These are phyloP conservation scores for Alligator sinensis DNA, from an alignment of 2,113 vertebrate genomes.

Conservation along the genomic window DNA sequence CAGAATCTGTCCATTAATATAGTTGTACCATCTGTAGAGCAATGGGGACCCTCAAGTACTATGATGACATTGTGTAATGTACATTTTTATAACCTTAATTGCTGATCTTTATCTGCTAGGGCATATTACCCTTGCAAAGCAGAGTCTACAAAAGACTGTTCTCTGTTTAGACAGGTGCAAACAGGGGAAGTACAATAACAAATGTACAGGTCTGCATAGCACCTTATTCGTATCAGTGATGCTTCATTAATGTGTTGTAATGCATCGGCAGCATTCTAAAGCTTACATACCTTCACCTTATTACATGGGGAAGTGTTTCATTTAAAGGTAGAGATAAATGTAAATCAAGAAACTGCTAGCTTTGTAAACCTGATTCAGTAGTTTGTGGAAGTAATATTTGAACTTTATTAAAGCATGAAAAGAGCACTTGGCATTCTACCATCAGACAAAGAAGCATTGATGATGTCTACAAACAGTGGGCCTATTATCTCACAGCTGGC, in stretches of 20 bases:
- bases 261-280: background rate
- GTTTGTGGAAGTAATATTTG: background rate
- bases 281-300: background rate
- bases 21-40: background rate
- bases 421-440: background rate
- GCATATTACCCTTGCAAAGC: background rate
- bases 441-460: background rate
- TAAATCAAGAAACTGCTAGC: background rate
- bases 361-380: too few relatives aligned
- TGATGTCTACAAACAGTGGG: background rate
- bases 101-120: background rate
- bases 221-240: background rate
- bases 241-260: background rate
- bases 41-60: background rate
- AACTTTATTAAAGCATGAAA: background rate
- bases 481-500: background rate
- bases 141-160: background rate
- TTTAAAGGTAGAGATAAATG: background rate
- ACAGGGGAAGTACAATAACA: background rate
- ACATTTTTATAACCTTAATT: background rate
- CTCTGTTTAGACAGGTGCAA: background rate
- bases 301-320: background rate
- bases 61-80: background rate
- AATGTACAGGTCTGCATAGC: background rate
- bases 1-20: background rate